phyloP scores from a whole-genome alignment of 2,797 vertebrate genomes.

The Lithobates sylvaticus region DNA sequence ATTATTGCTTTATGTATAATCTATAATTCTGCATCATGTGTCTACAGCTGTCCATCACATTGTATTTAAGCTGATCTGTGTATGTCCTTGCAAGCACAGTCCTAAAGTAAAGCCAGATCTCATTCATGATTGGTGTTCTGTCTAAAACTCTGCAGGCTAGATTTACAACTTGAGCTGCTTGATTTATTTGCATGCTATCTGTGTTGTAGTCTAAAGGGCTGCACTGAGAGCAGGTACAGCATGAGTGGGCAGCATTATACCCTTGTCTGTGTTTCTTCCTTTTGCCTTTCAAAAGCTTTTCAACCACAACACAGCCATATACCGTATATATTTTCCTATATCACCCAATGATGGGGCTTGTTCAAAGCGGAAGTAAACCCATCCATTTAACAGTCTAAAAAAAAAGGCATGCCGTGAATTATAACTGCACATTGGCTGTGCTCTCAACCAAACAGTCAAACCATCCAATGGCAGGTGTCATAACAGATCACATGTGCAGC shows the following conservation, averaged over 20 bases:
- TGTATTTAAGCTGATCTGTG: conserved; percentile 19
- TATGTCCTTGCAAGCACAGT: conserved; percentile 13
- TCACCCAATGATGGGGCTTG: too few relatives aligned
- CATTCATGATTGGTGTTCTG: conserved; percentile 31
- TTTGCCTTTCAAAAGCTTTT: too few relatives aligned
- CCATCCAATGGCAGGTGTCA: too few relatives aligned
- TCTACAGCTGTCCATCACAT: conserved; percentile 9
- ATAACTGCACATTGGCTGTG: too few relatives aligned
- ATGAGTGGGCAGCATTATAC: not conserved
- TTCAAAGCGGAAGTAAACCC: too few relatives aligned
- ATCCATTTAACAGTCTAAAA: too few relatives aligned
- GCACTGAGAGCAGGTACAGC: not conserved
- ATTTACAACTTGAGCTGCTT: not conserved
- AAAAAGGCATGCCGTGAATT: too few relatives aligned
- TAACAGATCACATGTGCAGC: too few relatives aligned
- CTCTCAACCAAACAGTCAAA: too few relatives aligned
- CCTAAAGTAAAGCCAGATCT: conserved; percentile 36
- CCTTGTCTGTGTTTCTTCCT: too few relatives aligned
- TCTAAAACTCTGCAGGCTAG: conserved; percentile 7
- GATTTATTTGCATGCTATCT: conserved; percentile 38
- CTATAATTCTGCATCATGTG: not conserved
- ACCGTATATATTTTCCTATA: not conserved
- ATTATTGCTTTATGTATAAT: not conserved
- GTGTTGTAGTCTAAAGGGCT: conserved; percentile 3
- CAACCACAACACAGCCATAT: not conserved